Conservation (phyloP, 2,113 vertebrate genomes). For the Antechinus stuartii region DNA sequence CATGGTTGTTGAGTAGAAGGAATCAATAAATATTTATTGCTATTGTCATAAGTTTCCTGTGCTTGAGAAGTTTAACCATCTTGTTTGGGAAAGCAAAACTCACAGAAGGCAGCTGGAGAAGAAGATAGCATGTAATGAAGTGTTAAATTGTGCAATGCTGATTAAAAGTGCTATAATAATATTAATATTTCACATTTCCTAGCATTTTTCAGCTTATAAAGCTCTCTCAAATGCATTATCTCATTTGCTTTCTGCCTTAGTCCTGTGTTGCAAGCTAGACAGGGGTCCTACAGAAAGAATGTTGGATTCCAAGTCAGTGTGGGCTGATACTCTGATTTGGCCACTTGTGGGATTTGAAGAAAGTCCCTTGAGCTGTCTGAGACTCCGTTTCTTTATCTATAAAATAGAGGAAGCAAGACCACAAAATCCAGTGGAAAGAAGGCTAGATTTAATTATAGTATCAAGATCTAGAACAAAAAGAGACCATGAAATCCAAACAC, state of each 20-base stretch:
- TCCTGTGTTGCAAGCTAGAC: background rate
- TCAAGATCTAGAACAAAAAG: background rate
- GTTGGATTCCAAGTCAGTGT: background rate
- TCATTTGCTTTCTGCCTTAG: background rate
- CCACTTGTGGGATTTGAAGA: background rate
- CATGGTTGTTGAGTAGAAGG: background rate
- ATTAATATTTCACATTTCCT: background rate
- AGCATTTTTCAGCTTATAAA: background rate
- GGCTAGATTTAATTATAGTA: background rate
- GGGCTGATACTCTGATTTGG: background rate
- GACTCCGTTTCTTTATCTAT: background rate
- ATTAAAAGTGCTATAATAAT: background rate
- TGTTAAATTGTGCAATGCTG: background rate
- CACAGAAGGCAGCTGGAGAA: background rate
- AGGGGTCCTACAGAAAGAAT: background rate
- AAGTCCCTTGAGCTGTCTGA: background rate
- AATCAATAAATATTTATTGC: background rate
- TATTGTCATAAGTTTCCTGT: background rate
- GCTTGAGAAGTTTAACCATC: background rate
- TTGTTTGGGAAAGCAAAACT: slow-evolving; percentile 2
- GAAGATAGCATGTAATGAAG: background rate
- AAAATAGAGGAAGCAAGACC: background rate
- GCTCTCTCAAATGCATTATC: background rate
- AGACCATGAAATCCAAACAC: background rate
- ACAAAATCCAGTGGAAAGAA: background rate